Base-by-base conservation (phyloP, 2,888 invertebrate genomes). In the Ophion ellenae region DNA sequence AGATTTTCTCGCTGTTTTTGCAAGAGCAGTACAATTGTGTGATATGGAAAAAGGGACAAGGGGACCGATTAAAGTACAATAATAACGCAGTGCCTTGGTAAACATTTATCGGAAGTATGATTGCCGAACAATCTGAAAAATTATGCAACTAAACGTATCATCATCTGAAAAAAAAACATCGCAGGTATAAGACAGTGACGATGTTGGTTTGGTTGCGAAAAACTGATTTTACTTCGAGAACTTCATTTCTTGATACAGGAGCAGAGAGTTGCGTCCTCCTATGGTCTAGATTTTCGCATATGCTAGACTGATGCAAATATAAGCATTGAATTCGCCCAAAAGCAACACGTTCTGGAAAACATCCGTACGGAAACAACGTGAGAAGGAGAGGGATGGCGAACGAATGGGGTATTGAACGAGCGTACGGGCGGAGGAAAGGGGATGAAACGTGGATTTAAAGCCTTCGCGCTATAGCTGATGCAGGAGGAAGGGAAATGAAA, bases 371-470 rank as follows among this genome's bases (percentile, higher is more conserved):
- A 61, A 71, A 63, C 17, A 66, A 45, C 24, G 59, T 40, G 47
- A 64, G 63, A 59, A 40, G 59, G 70, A 28, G 64, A 76, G 47
- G 70, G 71, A 77, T 64, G 17, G 36, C 32, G 63, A 28, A 64
- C 71, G 66, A 57, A 76, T 70, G 53, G 20, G 40, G 59, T 78
- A 59, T 69, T 59, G 57, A 69, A 67, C 57, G 78, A 69, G 59
- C 1, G 57, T n/a, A 57, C 67, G 40, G 40, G 66, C 28, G 28
- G 57, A 17, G 57, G 28, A 69, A 78, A 79, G 47, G 36, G 77
- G 59, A 14, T 32, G 66, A 57, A 64, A 20, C 69, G 45, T 17
- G n/a, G 6, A 20, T 77, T 57, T 57, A 67, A 77, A 59, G 57
- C 17, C 5, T 28, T 9, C 11, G 3, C 69, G 14, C 24, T 61